Evolutionary conservation across 1,140 invertebrate genomes (phyloP).

Genomic region (Ceratosolen solmsi): DNA sequence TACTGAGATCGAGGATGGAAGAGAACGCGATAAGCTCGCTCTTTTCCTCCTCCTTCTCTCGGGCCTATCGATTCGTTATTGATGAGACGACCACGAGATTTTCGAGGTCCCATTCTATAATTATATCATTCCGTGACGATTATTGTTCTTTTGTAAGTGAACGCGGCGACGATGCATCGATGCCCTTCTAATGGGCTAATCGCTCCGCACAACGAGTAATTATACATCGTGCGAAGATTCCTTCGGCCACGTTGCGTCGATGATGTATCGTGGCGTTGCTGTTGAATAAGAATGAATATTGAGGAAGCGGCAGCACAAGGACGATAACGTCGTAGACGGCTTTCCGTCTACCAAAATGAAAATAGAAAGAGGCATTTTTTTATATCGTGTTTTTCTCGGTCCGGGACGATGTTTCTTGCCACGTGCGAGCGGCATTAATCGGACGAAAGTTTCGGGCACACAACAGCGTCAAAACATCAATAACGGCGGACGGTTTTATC

Average conservation of each 20-base stretch:
- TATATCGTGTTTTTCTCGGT: not conserved
- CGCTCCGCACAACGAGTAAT: no score
- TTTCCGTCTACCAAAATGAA: no score
- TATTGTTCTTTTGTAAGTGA: not conserved
- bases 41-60: not conserved
- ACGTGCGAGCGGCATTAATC: not conserved
- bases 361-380: not conserved
- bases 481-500: slow-evolving; percentile 37
- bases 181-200: no score
- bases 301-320: not conserved
- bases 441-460: not conserved
- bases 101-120: not conserved
- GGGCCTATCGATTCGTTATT: slow-evolving; percentile 32
- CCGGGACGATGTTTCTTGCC: not conserved
- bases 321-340: no score
- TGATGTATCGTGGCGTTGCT: not conserved
- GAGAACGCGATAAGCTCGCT: slow-evolving; percentile 21
- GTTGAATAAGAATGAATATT: no score
- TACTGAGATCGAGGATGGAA: not conserved
- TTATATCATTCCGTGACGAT: not conserved
- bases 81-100: not conserved
- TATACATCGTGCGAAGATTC: not conserved
- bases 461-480: slow-evolving; percentile 39
- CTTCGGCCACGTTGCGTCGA: not conserved
- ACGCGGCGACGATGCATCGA: no score